A percentile compares a stretch with the other conserved stretches of the same genome.
These are phyloP conservation scores for Tupaia chinensis DNA, from an alignment of 2,113 vertebrate species.

Conservation along the genomic window DNA sequence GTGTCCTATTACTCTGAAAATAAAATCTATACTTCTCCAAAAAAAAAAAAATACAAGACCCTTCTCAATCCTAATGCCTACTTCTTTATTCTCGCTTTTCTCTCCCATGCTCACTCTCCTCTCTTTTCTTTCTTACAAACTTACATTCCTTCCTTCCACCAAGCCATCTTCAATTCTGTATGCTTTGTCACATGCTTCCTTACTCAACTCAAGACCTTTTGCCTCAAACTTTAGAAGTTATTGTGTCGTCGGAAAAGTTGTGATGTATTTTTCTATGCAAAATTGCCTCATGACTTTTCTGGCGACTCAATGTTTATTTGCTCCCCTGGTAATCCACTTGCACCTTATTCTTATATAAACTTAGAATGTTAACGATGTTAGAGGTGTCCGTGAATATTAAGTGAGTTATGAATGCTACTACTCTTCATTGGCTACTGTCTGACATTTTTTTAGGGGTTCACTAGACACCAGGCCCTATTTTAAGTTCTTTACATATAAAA, in stretches of 20 bases:
- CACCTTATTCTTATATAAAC: conserved; percentile 5
- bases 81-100: background rate
- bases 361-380: conserved; percentile 22
- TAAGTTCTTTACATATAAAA: conserved; percentile 39
- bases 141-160: background rate
- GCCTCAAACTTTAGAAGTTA: background rate
- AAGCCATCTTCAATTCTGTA: background rate
- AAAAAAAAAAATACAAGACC: background rate
- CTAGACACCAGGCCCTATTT: background rate
- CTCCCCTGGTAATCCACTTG: background rate
- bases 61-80: background rate
- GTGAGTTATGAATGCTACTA: background rate
- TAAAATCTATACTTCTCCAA: background rate
- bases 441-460: conserved; percentile 1
- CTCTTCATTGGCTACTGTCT: background rate
- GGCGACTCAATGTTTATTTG: background rate
- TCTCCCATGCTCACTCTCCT: background rate
- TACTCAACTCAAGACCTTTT: background rate
- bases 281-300: no score
- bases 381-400: background rate
- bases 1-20: background rate
- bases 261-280: no score
- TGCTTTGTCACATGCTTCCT: background rate
- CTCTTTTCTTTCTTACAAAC: background rate
- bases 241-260: no score